A percentile compares a stretch with the other conserved stretches of the same genome.
Evolutionary conservation across 2,113 vertebrate species (phyloP).

Genomic region (Rhinoptilus africanus): DNA sequence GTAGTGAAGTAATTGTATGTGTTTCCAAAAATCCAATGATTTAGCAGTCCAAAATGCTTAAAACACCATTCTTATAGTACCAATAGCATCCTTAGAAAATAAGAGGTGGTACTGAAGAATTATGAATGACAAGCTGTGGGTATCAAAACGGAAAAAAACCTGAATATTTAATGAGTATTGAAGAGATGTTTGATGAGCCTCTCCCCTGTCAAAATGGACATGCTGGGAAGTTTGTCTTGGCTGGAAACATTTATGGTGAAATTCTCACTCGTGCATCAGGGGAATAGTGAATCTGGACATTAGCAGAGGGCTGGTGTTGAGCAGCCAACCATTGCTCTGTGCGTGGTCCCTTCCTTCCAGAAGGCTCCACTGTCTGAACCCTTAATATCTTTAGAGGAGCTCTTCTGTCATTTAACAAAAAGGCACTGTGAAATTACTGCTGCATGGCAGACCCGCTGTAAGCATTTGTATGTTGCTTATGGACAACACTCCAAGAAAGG

Average conservation of each 20-base stretch:
- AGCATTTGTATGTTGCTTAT: background rate
- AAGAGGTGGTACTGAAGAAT: background rate
- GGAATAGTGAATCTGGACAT: background rate
- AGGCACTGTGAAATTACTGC: background rate
- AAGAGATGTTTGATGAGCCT: background rate
- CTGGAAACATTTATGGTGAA: background rate
- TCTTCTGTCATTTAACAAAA: background rate
- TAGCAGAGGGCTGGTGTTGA: background rate
- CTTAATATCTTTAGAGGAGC: background rate
- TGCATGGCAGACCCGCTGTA: background rate
- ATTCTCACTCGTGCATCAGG: background rate
- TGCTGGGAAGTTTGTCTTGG: background rate
- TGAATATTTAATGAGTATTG: background rate
- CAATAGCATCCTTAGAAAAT: background rate
- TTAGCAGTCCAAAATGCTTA: background rate
- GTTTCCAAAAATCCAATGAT: background rate
- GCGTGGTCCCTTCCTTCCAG: background rate
- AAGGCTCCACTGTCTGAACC: background rate
- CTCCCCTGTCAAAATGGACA: background rate
- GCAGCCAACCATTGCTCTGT: background rate
- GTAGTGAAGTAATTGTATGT: background rate
- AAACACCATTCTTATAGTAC: background rate
- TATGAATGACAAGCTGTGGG: background rate
- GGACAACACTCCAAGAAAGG: background rate
- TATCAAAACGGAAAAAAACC: background rate